phyloP scores from a whole-genome alignment of 2,113 vertebrate genomes.

The Atrichornis clamosus region DNA sequence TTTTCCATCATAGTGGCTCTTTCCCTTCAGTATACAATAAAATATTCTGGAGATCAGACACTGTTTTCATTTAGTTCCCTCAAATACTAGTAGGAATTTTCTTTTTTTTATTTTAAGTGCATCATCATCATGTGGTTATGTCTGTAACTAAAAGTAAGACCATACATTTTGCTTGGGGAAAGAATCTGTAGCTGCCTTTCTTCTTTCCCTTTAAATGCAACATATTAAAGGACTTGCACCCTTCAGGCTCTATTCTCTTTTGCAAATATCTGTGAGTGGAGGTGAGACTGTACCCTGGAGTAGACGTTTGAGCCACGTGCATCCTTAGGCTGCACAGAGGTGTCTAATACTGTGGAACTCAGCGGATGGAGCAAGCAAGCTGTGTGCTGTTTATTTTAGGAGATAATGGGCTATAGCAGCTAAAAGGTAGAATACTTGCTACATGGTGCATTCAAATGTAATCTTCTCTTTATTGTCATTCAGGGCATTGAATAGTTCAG shows the following conservation, averaged over 20 bases:
- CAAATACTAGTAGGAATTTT: background rate
- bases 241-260: background rate
- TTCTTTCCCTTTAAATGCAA: background rate
- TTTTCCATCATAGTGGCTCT: background rate
- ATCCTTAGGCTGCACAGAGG: background rate
- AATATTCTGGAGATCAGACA: background rate
- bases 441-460: background rate
- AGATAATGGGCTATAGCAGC: background rate
- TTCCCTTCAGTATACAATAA: background rate
- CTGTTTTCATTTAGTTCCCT: background rate
- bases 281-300: background rate
- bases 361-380: background rate
- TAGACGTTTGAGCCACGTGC: background rate
- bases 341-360: background rate
- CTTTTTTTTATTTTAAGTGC: background rate
- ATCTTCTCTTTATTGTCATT: slow-evolving; percentile 32
- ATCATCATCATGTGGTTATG: background rate
- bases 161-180: background rate
- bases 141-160: background rate
- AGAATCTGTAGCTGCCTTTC: background rate
- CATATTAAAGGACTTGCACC: background rate
- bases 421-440: background rate
- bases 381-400: background rate
- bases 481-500: slow-evolving; percentile 17
- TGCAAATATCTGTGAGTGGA: background rate